Percentiles rank a stretch among this genome's conserved stretches.
Conservation (phyloP, 23 tunicate genomes). For the Halocynthia roretzi region DNA sequence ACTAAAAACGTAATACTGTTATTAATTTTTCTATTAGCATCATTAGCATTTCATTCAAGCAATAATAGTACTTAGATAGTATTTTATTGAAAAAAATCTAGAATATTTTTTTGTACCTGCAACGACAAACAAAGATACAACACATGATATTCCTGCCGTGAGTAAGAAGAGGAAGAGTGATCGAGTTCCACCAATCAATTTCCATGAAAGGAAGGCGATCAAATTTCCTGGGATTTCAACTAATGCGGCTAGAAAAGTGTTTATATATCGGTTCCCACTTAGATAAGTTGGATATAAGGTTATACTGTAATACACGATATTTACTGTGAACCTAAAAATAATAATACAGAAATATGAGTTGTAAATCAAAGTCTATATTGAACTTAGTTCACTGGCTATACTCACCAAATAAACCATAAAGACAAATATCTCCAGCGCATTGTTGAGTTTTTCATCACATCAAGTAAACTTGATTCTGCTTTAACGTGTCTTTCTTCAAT, state of each 20-base stretch:
- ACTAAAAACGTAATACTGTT: too few species aligned
- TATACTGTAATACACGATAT: slow-evolving; percentile 3
- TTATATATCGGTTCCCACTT: slow-evolving; percentile 15
- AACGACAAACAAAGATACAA: not conserved
- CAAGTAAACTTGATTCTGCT: not conserved
- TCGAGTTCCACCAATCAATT: not conserved
- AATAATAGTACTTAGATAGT: too few species aligned
- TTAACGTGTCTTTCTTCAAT: not conserved
- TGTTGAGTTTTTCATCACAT: slow-evolving; percentile 2
- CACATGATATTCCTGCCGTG: not conserved
- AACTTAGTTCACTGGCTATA: not conserved
- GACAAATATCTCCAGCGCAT: not conserved
- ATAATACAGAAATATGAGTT: too few species aligned
- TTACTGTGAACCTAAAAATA: not conserved
- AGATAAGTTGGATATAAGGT: slow-evolving; percentile 6
- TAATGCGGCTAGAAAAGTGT: not conserved
- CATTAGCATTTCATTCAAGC: too few species aligned
- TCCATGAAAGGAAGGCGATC: not conserved
- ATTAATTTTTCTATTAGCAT: too few species aligned
- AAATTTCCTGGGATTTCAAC: slow-evolving; percentile 6
- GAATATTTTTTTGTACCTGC: not conserved
- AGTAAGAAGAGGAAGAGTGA: not conserved
- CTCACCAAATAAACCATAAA: not conserved
- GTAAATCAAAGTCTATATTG: too few species aligned
- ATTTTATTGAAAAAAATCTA: too few species aligned